Evolutionary conservation across 2,113 vertebrate species (phyloP).

Genomic region (Apistogramma diplotaenia): DNA sequence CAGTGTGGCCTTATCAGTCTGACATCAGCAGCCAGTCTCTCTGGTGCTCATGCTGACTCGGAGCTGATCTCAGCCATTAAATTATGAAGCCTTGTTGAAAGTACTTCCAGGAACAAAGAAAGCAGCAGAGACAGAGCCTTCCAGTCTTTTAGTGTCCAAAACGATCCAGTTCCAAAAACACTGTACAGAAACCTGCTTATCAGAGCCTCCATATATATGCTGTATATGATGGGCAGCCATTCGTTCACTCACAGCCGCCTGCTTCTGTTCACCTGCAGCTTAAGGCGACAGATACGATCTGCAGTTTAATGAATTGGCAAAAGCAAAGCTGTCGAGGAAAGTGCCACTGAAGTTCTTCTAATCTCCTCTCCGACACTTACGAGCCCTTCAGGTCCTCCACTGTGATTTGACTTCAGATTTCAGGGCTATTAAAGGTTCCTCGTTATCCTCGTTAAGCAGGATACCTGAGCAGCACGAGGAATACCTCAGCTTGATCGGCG

Average conservation of each 20-base stretch:
- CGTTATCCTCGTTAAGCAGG: not conserved
- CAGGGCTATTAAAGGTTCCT: not conserved
- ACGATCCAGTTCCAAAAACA: not conserved
- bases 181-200: not conserved
- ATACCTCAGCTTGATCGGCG: not conserved
- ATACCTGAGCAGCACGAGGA: not conserved
- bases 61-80: not conserved
- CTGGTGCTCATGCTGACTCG: not conserved
- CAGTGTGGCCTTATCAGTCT: not conserved
- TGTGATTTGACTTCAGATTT: not conserved
- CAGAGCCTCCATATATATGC: not conserved
- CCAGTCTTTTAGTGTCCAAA: not conserved
- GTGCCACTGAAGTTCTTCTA: not conserved
- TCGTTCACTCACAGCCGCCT: conserved; percentile 34
- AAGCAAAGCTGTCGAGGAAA: conserved; percentile 19
- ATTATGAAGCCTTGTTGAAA: not conserved
- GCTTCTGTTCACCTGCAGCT: conserved; percentile 51
- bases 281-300: conserved; percentile 44
- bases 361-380: not conserved
- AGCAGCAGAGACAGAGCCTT: not conserved
- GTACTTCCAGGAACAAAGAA: not conserved
- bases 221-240: conserved; percentile 25
- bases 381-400: not conserved
- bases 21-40: not conserved
- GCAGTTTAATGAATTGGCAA: conserved; percentile 42